These are phyloP conservation scores for Tanytarsus gracilentus DNA, from an alignment of 2,888 invertebrate species.

Conservation along the genomic window DNA sequence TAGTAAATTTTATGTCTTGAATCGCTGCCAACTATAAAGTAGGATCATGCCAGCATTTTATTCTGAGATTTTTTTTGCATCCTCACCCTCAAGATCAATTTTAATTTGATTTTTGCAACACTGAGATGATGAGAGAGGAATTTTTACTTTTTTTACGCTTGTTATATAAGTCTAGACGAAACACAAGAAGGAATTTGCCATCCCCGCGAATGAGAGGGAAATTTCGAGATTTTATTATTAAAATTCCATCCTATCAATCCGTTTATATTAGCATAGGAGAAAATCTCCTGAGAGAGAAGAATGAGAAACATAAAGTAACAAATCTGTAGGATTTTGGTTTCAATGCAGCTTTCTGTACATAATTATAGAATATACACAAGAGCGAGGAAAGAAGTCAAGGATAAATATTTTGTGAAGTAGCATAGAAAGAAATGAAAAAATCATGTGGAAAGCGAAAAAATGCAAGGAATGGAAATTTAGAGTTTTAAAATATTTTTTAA, in stretches of 20 bases:
- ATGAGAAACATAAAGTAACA: not conserved
- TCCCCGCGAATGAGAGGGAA: not conserved
- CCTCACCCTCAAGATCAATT: not conserved
- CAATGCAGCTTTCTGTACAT: not conserved
- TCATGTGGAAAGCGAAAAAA: too few relatives aligned
- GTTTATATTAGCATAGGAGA: not conserved
- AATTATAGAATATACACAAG: not conserved
- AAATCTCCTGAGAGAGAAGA: not conserved
- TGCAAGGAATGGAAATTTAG: too few relatives aligned
- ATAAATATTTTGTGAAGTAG: too few relatives aligned
- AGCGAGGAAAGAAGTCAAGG: not conserved
- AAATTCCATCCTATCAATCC: not conserved
- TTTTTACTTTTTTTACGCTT: not conserved
- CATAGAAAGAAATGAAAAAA: too few relatives aligned
- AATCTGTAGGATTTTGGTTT: conserved; percentile 25
- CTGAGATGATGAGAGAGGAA: too few relatives aligned
- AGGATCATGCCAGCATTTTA: not conserved
- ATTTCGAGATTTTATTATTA: not conserved
- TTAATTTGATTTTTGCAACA: not conserved
- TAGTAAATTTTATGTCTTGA: not conserved
- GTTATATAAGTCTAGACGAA: not conserved
- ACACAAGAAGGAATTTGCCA: not conserved
- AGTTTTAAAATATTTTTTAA: too few relatives aligned
- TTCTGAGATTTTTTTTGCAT: not conserved
- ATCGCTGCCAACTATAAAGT: not conserved